Evolutionary conservation across 2,888 invertebrate genomes (phyloP).

Genomic region (Anorthoa munda): DNA sequence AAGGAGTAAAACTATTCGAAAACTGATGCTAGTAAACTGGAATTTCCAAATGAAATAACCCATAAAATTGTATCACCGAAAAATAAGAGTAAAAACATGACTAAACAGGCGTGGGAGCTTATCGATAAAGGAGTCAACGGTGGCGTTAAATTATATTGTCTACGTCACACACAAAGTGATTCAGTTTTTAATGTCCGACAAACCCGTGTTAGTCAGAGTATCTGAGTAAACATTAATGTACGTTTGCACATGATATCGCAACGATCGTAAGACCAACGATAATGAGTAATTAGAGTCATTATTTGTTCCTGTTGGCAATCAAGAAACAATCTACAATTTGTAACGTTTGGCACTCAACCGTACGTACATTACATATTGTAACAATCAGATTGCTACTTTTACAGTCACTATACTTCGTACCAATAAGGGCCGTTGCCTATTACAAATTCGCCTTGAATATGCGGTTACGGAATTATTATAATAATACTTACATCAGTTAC

Average conservation of each 20-base stretch:
- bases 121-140: constrained; percentile 9
- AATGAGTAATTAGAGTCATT: constrained; percentile 60
- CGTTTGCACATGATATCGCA: constrained; percentile 57
- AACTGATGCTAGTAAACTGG: neutral
- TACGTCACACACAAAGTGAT: constrained; percentile 58
- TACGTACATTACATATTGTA: too few relatives aligned
- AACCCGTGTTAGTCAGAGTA: constrained; percentile 55
- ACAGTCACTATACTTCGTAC: too few relatives aligned
- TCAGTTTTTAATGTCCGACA: constrained; percentile 47
- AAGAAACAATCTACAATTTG: constrained; percentile 26
- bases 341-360: neutral
- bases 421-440: too few relatives aligned
- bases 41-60: constrained; percentile 10
- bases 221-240: constrained; percentile 35
- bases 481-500: constrained; percentile 24
- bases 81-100: constrained; percentile 26
- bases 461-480: neutral
- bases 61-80: constrained; percentile 8
- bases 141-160: constrained; percentile 14
- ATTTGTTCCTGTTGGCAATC: constrained; percentile 51
- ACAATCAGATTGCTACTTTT: too few relatives aligned
- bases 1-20: constrained; percentile 35
- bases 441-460: too few relatives aligned
- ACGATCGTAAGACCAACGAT: constrained; percentile 38
- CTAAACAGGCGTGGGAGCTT: constrained; percentile 47